Evolutionary conservation across 2,797 vertebrate species (phyloP).

Genomic region (Cryptoprocta ferox): DNA sequence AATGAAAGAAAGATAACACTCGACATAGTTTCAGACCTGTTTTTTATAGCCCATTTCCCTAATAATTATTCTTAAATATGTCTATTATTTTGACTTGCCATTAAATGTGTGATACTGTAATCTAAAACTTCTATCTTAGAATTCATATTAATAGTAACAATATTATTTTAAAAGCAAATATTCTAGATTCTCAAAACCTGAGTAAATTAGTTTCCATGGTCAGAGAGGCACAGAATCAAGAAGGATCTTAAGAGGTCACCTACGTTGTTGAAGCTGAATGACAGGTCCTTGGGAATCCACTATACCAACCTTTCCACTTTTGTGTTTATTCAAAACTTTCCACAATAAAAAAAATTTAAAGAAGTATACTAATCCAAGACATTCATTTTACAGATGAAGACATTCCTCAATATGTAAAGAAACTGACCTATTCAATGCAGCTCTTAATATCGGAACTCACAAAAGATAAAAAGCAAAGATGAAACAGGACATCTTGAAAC

Average conservation of each 20-base stretch:
- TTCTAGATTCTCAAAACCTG: constrained; percentile 20
- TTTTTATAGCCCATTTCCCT: background rate
- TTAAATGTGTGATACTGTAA: background rate
- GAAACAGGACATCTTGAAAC: constrained; percentile 57
- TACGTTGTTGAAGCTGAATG: background rate
- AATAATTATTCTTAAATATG: background rate
- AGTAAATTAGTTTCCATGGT: background rate
- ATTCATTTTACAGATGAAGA: constrained; percentile 12
- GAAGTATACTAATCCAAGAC: background rate
- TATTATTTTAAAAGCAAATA: constrained; percentile 39
- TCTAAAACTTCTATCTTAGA: background rate
- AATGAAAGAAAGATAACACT: background rate
- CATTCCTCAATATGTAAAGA: background rate
- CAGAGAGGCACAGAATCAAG: constrained; percentile 8
- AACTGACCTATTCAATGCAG: constrained; percentile 20
- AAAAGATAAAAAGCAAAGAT: constrained; percentile 26
- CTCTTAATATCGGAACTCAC: background rate
- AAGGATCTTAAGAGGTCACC: background rate
- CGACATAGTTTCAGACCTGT: background rate
- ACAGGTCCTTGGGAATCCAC: background rate
- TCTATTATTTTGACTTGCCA: constrained; percentile 18
- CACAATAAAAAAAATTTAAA: background rate
- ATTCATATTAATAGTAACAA: background rate
- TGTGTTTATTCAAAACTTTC: background rate
- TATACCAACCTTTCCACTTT: background rate